phyloP scores from a whole-genome alignment of 1,140 invertebrate genomes.

The Cydia strobilella region DNA sequence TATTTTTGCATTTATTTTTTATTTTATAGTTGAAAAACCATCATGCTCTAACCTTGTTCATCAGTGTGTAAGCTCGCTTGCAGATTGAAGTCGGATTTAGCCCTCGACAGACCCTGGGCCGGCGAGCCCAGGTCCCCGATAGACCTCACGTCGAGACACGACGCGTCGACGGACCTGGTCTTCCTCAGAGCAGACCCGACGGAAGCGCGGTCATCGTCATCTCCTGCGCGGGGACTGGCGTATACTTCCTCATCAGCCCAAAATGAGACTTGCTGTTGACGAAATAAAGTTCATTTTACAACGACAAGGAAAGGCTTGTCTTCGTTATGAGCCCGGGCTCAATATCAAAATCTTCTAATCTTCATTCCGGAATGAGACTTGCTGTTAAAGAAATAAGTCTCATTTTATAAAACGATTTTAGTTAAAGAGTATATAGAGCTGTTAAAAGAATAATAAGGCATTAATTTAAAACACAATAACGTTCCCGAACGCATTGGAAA shows the following conservation, averaged over 20 bases:
- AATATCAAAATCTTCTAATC: no score
- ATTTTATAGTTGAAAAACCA: no score
- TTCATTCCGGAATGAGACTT: no score
- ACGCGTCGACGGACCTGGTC: conserved; percentile 93
- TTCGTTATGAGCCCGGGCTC: no score
- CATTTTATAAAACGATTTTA: no score
- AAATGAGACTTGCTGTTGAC: conserved; percentile 86
- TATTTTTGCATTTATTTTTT: no score
- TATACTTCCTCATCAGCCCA: conserved; percentile 90
- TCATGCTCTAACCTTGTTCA: no score
- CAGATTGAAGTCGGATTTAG: conserved; percentile 93
- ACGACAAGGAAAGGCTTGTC: no score
- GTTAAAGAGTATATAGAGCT: background rate
- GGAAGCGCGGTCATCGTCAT: conserved; percentile 83
- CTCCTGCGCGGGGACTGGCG: conserved; percentile 82
- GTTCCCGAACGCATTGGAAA: background rate
- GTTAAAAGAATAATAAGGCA: conserved; percentile 8
- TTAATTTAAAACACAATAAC: conserved; percentile 8
- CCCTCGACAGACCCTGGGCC: conserved; percentile 84
- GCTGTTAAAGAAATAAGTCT: no score
- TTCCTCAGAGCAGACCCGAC: conserved; percentile 89
- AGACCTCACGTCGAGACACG: conserved; percentile 89
- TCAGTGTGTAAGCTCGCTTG: conserved; percentile 78
- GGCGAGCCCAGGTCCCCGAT: conserved; percentile 83
- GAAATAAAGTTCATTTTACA: background rate